phyloP scores from a whole-genome alignment of 2,888 invertebrate genomes.

The Cetonia aurata region DNA sequence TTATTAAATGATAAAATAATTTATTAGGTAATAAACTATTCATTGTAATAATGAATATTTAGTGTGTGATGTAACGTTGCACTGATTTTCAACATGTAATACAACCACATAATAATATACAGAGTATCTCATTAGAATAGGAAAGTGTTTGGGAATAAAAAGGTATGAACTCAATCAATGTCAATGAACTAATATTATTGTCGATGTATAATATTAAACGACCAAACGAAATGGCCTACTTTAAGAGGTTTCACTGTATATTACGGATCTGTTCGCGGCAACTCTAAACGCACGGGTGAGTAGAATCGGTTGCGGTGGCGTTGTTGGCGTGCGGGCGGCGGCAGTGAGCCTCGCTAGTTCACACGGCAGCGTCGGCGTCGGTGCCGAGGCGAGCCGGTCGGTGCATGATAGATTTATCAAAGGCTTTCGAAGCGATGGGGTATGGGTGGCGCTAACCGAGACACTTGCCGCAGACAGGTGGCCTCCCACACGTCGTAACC shows the following conservation, averaged over 20 bases:
- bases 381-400: constrained; percentile 8
- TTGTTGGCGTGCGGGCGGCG: constrained; percentile 19
- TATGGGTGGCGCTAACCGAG: constrained; percentile 61
- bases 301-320: constrained; percentile 27
- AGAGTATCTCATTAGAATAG: too few species aligned
- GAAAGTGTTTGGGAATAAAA: too few species aligned
- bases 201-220: too few species aligned
- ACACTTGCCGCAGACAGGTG: constrained; percentile 66
- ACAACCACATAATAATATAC: too few species aligned
- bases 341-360: background rate
- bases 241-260: background rate
- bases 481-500: constrained; percentile 60
- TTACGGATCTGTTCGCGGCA: background rate
- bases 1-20: too few species aligned
- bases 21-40: too few species aligned
- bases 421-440: constrained; percentile 52
- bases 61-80: too few species aligned
- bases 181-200: too few species aligned
- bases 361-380: too few species aligned
- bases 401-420: constrained; percentile 61
- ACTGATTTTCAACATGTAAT: too few species aligned
- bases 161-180: too few species aligned
- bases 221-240: background rate
- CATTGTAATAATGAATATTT: too few species aligned
- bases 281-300: constrained; percentile 22